Evolutionary conservation across 2,888 invertebrate genomes (phyloP).

Genomic region (Acanthococcus lagerstroemiae): DNA sequence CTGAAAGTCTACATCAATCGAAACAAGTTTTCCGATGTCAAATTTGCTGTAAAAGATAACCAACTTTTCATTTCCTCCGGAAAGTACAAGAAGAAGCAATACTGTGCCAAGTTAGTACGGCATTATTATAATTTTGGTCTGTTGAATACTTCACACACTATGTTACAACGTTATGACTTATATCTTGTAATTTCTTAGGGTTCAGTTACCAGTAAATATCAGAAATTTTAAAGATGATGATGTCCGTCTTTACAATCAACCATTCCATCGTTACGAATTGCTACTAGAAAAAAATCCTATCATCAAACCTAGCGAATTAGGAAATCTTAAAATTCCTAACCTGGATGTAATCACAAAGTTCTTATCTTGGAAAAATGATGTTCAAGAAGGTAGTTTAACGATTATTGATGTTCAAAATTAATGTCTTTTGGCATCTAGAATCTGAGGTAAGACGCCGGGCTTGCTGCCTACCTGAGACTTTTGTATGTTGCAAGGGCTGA

Average conservation of each 20-base stretch:
- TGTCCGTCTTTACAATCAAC: too few relatives aligned
- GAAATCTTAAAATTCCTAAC: not conserved
- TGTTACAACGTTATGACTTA: not conserved
- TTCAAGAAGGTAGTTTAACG: slow-evolving; percentile 13
- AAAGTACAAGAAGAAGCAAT: not conserved
- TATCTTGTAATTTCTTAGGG: too few relatives aligned
- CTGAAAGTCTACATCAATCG: not conserved
- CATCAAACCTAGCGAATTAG: not conserved
- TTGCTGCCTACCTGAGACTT: too few relatives aligned
- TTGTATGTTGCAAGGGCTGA: too few relatives aligned
- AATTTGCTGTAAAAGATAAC: not conserved
- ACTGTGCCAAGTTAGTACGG: not conserved
- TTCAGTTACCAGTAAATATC: too few relatives aligned
- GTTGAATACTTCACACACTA: not conserved
- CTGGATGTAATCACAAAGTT: slow-evolving; percentile 11
- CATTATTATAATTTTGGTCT: not conserved
- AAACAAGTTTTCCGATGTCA: not conserved
- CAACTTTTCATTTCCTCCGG: not conserved
- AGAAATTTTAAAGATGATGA: too few relatives aligned
- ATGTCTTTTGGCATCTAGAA: too few relatives aligned
- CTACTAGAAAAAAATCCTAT: not conserved
- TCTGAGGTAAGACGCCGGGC: too few relatives aligned
- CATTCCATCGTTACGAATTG: not conserved
- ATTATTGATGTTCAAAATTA: too few relatives aligned
- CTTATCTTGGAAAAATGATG: slow-evolving; percentile 12